Base-by-base conservation (phyloP, 2,113 vertebrate genomes). In the Engraulis encrasicolus region DNA sequence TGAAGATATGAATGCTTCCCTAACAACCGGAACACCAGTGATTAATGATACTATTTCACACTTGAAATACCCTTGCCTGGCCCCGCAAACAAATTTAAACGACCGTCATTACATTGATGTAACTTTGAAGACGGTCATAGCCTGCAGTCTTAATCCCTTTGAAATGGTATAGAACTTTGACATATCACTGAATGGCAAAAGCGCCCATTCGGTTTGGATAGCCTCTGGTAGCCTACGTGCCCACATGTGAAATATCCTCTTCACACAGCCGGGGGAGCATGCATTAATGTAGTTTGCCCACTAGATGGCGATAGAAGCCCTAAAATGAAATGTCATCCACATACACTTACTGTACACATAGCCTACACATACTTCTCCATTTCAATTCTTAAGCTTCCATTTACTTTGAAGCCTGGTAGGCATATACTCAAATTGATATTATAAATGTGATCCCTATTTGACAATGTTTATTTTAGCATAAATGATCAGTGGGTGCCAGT, bases 281-380 rank as follows among this genome's bases (percentile, higher is more conserved):
- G 6, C 77, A n/a, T 74, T 15, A 74, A 74, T 34, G 6, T 7
- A 4, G 17, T 61, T 31, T 45, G 23, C 81, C 93, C 94, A 94
- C 89, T 54, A 91, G 94, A 90, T 90, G 94, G 93, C 91, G 90
- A 77, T 58, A 87, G 79, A 88, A 89, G 87, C 82, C 90, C 15
- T 78, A 31, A 74, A 31, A 74, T 74, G 23, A 27, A 58, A 15
- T 36, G 14, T 74, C 27, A 45, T 15, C 15, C 27, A 17, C 12
- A 34, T 11, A 14, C 66, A n/a, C n/a, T n/a, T n/a, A n/a, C n/a
- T n/a, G n/a, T n/a, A n/a, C n/a, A n/a, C n/a, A n/a, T n/a, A n/a
- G n/a, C n/a, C n/a, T n/a, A n/a, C n/a, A 74, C 66, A 34, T 34
- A 34, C 66, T 74, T 27, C 66, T 34, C 27, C 31, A 34, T 74